A percentile compares a stretch with the other conserved stretches of the same genome.
These are phyloP conservation scores for Copsychus sechellarum DNA, from an alignment of 2,113 vertebrate genomes.

Conservation along the genomic window DNA sequence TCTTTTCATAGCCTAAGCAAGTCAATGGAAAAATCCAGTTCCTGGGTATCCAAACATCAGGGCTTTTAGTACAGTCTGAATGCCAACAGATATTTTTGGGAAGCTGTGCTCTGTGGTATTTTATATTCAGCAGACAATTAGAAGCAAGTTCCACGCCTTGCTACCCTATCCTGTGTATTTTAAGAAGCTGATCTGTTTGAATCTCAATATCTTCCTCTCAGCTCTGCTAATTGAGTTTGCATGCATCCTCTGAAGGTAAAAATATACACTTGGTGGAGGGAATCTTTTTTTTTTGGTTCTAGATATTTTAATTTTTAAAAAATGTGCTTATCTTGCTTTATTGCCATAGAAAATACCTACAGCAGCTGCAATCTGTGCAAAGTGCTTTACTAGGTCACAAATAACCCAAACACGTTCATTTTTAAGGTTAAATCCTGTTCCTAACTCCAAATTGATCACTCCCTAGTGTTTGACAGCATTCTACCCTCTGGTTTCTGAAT, in stretches of 20 bases:
- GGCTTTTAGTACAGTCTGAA: conserved; percentile 23
- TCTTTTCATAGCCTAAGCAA: conserved; percentile 3
- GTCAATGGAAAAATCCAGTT: conserved; percentile 11
- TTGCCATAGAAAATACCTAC: not conserved
- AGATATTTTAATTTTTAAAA: not conserved
- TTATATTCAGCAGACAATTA: conserved; percentile 10
- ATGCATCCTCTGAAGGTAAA: not conserved
- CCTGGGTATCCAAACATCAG: conserved; percentile 9
- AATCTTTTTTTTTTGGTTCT: not conserved
- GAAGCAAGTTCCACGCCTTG: not conserved
- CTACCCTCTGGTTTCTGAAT: not conserved
- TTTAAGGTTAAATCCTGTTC: not conserved
- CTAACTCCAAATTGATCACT: not conserved
- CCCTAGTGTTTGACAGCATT: not conserved
- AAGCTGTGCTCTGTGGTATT: not conserved
- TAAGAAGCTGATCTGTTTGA: not conserved
- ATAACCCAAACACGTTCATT: not conserved
- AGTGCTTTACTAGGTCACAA: not conserved
- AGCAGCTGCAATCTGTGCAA: not conserved
- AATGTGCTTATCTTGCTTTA: not conserved
- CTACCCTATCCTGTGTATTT: not conserved
- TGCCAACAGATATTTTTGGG: conserved; percentile 1
- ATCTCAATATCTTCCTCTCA: not conserved
- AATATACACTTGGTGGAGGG: not conserved
- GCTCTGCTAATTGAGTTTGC: not conserved